Percentiles rank a stretch among this genome's conserved stretches.
These are phyloP conservation scores for Megathymus violae DNA, from an alignment of 1,140 invertebrate species.

Conservation along the genomic window DNA sequence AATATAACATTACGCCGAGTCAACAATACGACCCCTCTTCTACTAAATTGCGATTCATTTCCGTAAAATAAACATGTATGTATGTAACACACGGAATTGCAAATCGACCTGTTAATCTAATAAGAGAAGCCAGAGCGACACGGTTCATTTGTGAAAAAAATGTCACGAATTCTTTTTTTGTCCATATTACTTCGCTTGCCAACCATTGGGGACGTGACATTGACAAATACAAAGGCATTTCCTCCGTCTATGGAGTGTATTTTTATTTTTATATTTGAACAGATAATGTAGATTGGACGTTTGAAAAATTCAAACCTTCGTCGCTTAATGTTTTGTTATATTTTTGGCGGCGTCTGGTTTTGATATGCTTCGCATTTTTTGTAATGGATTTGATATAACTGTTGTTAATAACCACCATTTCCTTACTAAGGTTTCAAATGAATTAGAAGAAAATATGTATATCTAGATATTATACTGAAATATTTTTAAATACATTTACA, in stretches of 20 bases:
- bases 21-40: constrained; percentile 69
- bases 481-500: no score
- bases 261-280: constrained; percentile 66
- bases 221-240: constrained; percentile 80
- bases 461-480: no score
- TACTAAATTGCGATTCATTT: constrained; percentile 78
- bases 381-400: background rate
- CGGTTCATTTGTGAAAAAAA: constrained; percentile 81
- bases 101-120: constrained; percentile 82
- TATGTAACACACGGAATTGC: constrained; percentile 75
- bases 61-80: constrained; percentile 80
- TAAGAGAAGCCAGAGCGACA: constrained; percentile 67
- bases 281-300: constrained; percentile 72
- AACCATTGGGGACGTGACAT: constrained; percentile 65
- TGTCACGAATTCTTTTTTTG: constrained; percentile 63
- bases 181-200: constrained; percentile 49
- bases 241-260: constrained; percentile 57
- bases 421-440: background rate
- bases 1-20: constrained; percentile 62
- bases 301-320: constrained; percentile 62
- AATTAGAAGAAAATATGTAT: no score
- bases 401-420: background rate
- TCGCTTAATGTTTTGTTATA: constrained; percentile 40
- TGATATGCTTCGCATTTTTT: constrained; percentile 12
- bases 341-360: constrained; percentile 40